Conservation (phyloP, 2,113 vertebrate genomes). For the Menidia beryllina region DNA sequence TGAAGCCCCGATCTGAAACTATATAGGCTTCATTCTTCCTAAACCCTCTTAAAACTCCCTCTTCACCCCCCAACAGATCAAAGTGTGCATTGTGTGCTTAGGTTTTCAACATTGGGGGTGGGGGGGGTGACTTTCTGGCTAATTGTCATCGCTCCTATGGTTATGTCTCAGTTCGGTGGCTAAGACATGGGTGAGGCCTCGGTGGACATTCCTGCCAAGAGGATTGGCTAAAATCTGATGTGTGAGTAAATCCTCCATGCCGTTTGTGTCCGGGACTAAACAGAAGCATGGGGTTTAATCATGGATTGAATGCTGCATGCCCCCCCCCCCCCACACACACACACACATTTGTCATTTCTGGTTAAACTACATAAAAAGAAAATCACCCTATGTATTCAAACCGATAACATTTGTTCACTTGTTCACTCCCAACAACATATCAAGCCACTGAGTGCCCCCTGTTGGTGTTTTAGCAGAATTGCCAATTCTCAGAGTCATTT, state of each 20-base stretch:
- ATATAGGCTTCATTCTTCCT: conserved; percentile 46
- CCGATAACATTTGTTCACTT: too few relatives aligned
- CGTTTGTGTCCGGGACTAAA: conserved; percentile 39
- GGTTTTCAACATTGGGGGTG: conserved; percentile 51
- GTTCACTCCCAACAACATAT: too few relatives aligned
- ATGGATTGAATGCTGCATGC: conserved; percentile 40
- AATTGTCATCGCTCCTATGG: conserved; percentile 60
- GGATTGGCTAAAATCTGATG: conserved; percentile 39
- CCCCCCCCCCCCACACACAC: too few relatives aligned
- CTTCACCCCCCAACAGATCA: conserved; percentile 62
- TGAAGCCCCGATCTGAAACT: conserved; percentile 32
- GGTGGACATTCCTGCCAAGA: conserved; percentile 35
- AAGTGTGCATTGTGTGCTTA: conserved; percentile 57
- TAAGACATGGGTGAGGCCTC: conserved; percentile 62
- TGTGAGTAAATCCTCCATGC: conserved; percentile 9
- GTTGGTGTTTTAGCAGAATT: neutral
- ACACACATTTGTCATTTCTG: conserved; percentile 40
- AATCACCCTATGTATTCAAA: too few relatives aligned
- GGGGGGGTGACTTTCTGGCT: conserved; percentile 33
- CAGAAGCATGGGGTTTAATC: conserved; percentile 24
- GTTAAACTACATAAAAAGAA: conserved; percentile 18
- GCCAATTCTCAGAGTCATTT: too few relatives aligned
- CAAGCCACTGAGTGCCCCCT: neutral
- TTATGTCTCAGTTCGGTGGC: too few relatives aligned
- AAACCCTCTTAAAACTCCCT: conserved; percentile 39